These are phyloP conservation scores for Tolmerus cingulatus DNA, from an alignment of 2,888 invertebrate genomes.

Conservation along the genomic window DNA sequence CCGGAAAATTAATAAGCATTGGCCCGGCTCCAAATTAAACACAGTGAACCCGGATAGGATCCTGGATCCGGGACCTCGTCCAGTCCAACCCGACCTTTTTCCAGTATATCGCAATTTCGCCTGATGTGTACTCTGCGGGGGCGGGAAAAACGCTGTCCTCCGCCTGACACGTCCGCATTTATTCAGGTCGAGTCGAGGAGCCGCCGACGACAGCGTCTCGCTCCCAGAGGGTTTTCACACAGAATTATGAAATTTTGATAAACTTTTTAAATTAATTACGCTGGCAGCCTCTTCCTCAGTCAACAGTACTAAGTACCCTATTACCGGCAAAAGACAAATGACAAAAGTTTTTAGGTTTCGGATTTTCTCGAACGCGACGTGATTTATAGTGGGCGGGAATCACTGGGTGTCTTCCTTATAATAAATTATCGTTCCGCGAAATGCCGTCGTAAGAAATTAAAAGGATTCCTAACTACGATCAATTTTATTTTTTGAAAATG, in stretches of 20 bases:
- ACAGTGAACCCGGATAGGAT: background rate
- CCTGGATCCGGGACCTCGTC: background rate
- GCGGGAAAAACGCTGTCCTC: background rate
- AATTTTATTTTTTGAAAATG: background rate
- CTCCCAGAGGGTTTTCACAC: background rate
- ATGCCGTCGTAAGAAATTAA: slow-evolving; percentile 21
- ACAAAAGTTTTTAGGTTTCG: slow-evolving; percentile 32
- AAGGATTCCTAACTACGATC: slow-evolving; percentile 9
- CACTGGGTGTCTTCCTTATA: background rate
- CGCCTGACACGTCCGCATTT: background rate
- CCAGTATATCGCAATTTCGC: background rate
- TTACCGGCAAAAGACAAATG: slow-evolving; percentile 32
- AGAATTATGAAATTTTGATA: slow-evolving; percentile 36
- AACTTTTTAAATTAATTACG: slow-evolving; percentile 35
- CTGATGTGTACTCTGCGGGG: slow-evolving; percentile 2
- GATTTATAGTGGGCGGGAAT: slow-evolving; percentile 27
- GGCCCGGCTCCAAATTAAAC: slow-evolving; percentile 21
- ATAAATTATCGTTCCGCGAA: slow-evolving; percentile 16
- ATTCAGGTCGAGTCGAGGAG: background rate
- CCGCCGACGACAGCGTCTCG: slow-evolving; percentile 10
- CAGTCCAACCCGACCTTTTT: slow-evolving; percentile 9
- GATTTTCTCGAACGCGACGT: slow-evolving; percentile 20
- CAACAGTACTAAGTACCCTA: slow-evolving; percentile 33
- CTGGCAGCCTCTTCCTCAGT: slow-evolving; percentile 14
- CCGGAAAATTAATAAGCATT: slow-evolving; percentile 14